Evolutionary conservation across 2,113 vertebrate species (phyloP), one percentile per base, ranked within the genome.

Genomic region (Neolamprologus cancellatus): DNA sequence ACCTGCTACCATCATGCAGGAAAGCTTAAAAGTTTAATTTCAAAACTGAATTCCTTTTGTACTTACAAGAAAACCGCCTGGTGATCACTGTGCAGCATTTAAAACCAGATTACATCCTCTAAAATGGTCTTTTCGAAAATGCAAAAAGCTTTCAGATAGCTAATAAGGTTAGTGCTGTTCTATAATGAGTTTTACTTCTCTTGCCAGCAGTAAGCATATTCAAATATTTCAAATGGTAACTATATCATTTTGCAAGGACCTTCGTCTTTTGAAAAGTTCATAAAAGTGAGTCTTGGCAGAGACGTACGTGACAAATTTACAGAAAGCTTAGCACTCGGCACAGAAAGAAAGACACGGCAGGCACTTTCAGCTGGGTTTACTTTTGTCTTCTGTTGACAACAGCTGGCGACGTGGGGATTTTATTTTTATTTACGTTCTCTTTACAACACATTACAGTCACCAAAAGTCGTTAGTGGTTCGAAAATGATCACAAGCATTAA

Each of bases 381-480:
- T 88, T 66, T 87, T 81, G 81, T 91, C 92, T 90, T 91, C 79
- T 90, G 84, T 90, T 85, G 92, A 95, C 91, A 91, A 93, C 90
- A 89, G 88, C 90, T 86, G 83, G 30, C 61, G 4, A 74, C 82
- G 82, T 76, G 50, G 84, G 89, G 88, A 91, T 93, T 94, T 89
- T 91, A 87, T 92, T 88, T 93, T 94, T 94, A 92, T 95, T 94
- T 89, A 94, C 85, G 90, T 90, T 86, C 93, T 94, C 92, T 95
- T 95, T 95, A 96, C 95, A 96, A 95, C 91, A 94, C 57, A 95
- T 96, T 96, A 96, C 92, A 95, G 91, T 92, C 89, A 87, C 90
- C 84, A 84, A 91, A 81, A 66, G 79, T 53, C 10, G 86, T 94
- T 95, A 93, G 91, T 71, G 87, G 82, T 50, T 79, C 84, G 39